Evolutionary conservation across 2,888 invertebrate genomes (phyloP).

Genomic region (Podabrus alpinus): DNA sequence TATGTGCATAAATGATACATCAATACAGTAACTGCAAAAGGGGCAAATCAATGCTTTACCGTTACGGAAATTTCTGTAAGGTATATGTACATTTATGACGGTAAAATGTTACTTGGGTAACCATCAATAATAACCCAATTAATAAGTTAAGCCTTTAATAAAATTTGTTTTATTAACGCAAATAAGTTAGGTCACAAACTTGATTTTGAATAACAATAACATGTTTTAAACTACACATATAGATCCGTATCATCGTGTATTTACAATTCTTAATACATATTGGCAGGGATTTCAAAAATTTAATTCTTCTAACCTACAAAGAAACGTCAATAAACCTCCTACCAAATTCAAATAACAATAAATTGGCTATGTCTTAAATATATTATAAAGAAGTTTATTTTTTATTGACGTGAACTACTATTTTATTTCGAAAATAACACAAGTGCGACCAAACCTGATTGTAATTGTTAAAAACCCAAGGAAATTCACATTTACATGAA

Average conservation of each 20-base stretch:
- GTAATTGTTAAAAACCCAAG: constrained; percentile 43
- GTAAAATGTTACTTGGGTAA: no score
- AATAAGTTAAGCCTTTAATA: constrained; percentile 42
- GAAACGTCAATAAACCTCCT: constrained; percentile 56
- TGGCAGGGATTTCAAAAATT: constrained; percentile 48
- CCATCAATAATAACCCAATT: not conserved
- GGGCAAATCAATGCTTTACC: no score
- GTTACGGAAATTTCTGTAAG: no score
- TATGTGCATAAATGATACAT: no score
- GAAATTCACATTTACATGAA: constrained; percentile 51
- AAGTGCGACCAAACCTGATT: constrained; percentile 47
- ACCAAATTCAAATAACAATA: constrained; percentile 53
- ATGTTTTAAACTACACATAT: constrained; percentile 55
- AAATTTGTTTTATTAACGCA: constrained; percentile 57
- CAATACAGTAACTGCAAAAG: no score
- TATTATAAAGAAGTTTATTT: constrained; percentile 45
- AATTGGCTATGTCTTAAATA: constrained; percentile 43
- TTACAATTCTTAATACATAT: constrained; percentile 49
- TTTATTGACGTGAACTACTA: constrained; percentile 21
- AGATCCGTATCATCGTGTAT: constrained; percentile 52
- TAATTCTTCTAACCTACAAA: constrained; percentile 55
- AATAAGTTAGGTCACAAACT: constrained; percentile 58
- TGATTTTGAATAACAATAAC: constrained; percentile 56
- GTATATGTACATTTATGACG: no score
- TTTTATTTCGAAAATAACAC: constrained; percentile 47